phyloP scores from a whole-genome alignment of 2,113 vertebrate species.

The Phalacrocorax carbo region DNA sequence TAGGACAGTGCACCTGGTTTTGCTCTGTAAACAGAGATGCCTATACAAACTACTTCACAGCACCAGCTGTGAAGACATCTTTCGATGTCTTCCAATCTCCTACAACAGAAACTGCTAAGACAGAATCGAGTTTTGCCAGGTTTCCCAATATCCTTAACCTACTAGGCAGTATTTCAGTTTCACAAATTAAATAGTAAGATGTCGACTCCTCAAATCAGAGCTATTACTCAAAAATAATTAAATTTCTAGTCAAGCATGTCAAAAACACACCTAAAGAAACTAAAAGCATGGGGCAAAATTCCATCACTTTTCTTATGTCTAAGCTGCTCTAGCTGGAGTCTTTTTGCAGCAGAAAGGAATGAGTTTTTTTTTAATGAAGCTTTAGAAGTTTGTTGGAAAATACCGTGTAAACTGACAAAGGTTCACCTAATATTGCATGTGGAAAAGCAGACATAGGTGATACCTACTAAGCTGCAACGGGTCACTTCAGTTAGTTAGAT shows the following conservation, averaged over 20 bases:
- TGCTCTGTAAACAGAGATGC: background rate
- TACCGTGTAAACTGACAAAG: background rate
- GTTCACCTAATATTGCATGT: background rate
- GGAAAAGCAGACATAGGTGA: background rate
- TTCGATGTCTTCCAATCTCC: background rate
- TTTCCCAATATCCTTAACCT: background rate
- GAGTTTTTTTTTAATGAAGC: background rate
- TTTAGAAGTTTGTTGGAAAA: background rate
- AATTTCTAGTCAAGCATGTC: background rate
- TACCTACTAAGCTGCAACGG: background rate
- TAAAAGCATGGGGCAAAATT: background rate
- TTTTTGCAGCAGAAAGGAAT: background rate
- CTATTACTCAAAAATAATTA: background rate
- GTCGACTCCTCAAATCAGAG: background rate
- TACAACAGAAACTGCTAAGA: background rate
- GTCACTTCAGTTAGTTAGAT: background rate
- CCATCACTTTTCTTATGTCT: background rate
- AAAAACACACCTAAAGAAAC: background rate
- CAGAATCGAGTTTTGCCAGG: background rate
- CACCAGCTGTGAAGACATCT: background rate
- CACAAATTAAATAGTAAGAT: background rate
- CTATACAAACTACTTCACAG: background rate
- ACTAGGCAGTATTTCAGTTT: background rate
- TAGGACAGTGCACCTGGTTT: background rate
- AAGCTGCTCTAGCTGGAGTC: background rate